A percentile compares a stretch with the other conserved stretches of the same genome.
Evolutionary conservation across 2,113 vertebrate genomes (phyloP).

Genomic region (Gasterosteus aculeatus): DNA sequence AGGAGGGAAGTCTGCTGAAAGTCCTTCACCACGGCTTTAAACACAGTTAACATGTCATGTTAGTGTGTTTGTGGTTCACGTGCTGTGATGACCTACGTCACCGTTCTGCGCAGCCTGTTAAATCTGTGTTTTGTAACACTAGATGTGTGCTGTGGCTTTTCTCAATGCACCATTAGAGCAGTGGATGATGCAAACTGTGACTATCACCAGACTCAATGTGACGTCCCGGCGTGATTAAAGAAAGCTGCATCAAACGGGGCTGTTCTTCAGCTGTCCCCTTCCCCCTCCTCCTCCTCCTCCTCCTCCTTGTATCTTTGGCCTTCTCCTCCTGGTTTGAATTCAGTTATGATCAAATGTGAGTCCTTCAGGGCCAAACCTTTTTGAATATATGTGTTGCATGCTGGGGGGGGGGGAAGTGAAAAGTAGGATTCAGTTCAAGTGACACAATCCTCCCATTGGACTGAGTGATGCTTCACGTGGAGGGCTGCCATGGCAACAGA

Average conservation of each 20-base stretch:
- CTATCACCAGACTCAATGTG: not conserved
- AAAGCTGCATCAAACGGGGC: conserved; percentile 8
- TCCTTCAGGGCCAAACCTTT: not conserved
- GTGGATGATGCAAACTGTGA: conserved; percentile 17
- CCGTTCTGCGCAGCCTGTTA: not conserved
- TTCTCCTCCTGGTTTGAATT: conserved; percentile 17
- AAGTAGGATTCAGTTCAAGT: conserved; percentile 40
- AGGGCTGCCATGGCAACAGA: conserved; percentile 7
- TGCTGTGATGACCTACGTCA: not conserved
- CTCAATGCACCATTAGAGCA: not conserved
- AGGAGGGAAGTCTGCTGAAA: not conserved
- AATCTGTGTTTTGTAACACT: not conserved
- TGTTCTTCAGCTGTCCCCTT: not conserved
- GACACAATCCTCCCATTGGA: conserved; percentile 31
- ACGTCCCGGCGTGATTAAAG: conserved; percentile 7
- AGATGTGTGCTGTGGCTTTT: not conserved
- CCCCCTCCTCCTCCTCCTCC: not conserved
- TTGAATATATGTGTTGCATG: conserved; percentile 1
- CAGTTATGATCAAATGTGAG: not conserved
- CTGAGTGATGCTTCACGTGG: conserved; percentile 13
- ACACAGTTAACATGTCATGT: not conserved
- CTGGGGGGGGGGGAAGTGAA: not conserved
- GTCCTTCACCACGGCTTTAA: not conserved
- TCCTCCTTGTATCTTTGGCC: not conserved
- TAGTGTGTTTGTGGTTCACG: not conserved